Percentiles rank a stretch among this genome's conserved stretches.
Evolutionary conservation across 1,140 invertebrate species (phyloP).

Genomic region (Pogonognathellus flavescens): DNA sequence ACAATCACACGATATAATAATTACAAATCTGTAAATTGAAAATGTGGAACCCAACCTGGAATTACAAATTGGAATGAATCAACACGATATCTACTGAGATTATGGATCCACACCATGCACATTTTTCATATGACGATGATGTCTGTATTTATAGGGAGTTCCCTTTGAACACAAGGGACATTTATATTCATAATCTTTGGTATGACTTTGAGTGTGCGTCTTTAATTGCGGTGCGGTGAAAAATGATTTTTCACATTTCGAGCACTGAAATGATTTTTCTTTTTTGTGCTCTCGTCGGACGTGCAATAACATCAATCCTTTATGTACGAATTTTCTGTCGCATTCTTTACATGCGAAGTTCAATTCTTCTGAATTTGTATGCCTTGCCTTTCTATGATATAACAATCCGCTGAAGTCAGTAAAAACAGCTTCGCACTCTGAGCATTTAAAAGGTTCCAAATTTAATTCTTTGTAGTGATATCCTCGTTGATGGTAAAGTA

Average conservation of each 20-base stretch:
- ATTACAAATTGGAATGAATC: too few species aligned
- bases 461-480: background rate
- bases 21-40: too few species aligned
- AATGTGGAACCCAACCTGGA: too few species aligned
- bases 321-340: background rate
- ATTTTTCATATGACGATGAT: background rate
- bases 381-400: background rate
- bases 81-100: too few species aligned
- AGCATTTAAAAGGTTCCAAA: slow-evolving; percentile 1
- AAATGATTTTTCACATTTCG: background rate
- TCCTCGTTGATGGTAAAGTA: background rate
- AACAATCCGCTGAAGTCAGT: background rate
- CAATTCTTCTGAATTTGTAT: background rate
- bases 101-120: background rate
- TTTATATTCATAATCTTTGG: background rate
- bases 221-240: background rate
- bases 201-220: background rate
- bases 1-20: too few species aligned
- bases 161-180: background rate
- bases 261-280: background rate
- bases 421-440: background rate
- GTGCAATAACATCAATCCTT: background rate
- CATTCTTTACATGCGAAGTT: background rate
- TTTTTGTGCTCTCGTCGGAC: background rate
- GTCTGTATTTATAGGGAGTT: background rate